These are phyloP conservation scores for Phocoena sinus DNA, from an alignment of 2,113 vertebrate species.

Conservation along the genomic window DNA sequence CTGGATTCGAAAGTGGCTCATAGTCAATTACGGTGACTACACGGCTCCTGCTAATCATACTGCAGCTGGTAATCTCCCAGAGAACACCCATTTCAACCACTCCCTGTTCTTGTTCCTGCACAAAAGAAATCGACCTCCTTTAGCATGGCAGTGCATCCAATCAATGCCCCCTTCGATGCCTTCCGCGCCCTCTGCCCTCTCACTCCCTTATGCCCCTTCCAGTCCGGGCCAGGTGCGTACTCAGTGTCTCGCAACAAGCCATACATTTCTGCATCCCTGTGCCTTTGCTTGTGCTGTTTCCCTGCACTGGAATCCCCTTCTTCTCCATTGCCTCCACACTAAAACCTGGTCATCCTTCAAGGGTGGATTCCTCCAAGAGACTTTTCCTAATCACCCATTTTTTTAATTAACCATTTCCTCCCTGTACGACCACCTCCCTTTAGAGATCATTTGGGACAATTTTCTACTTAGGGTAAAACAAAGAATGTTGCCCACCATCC, in stretches of 20 bases:
- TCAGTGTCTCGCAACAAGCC: fast-evolving
- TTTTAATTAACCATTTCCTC: background rate
- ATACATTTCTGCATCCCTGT: fast-evolving
- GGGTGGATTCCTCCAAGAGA: background rate
- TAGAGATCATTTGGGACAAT: background rate
- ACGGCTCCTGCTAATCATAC: background rate
- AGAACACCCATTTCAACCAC: background rate
- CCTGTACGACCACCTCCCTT: background rate
- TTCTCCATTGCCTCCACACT: background rate
- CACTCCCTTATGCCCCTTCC: background rate
- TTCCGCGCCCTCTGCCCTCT: background rate
- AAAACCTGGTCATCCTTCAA: background rate
- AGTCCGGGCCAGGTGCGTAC: background rate
- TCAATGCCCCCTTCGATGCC: background rate
- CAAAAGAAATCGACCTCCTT: background rate
- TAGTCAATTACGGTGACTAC: background rate
- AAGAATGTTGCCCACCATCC: background rate
- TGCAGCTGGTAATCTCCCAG: background rate
- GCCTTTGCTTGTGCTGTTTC: background rate
- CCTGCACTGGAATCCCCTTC: background rate
- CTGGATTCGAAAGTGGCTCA: background rate
- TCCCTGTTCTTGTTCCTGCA: background rate
- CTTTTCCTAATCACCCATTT: background rate
- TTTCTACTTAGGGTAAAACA: background rate
- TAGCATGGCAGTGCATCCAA: fast-evolving